Evolutionary conservation across 2,113 vertebrate genomes (phyloP), one percentile per base, ranked within the genome.

Genomic region (Motacilla alba): DNA sequence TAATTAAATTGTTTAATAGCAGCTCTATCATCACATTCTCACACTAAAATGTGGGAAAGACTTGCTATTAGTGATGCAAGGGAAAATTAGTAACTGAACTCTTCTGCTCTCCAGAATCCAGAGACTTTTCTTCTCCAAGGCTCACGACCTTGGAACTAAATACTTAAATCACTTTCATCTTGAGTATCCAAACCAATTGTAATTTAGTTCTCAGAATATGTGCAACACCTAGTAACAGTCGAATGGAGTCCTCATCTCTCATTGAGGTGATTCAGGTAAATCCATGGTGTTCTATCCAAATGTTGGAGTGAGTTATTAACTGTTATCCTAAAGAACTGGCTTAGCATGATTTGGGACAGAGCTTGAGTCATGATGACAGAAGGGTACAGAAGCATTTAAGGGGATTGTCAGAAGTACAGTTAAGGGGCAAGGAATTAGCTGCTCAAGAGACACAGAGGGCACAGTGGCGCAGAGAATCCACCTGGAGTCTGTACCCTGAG

Each of bases 401-500:
- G 35, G n/a, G 37, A 13, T 60, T 77, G 59, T n/a, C 28, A 41
- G 39, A 55, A 92, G 52, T 63, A 10, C 5, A 23, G 18, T 89
- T 47, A 37, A 76, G 28, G 62, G 35, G 18, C 41, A 33, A 35
- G 35, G 27, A 76, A 30, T 43, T 30, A 28, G 31, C 28, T 68
- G 56, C 31, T 75, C 4, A 31, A 47, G 44, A 44, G 56, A 19
- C n/a, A 14, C 5, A 11, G 20, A 56, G 41, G 31, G 19, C 0
- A 1, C 0, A 0, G 11, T 64, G 39, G n/a, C 2, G 1, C 16
- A 35, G 46, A 49, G 68, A n/a, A 81, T 58, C 50, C 13, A 19
- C 31, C 24, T 58, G 35, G 28, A 35, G 39, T 50, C 39, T 43
- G 73, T 41, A 37, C 11, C 55, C 17, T 5, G 6, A 50, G 43